Base-by-base conservation (phyloP, 1,140 invertebrate species). In the Brachionus plicatilis region DNA sequence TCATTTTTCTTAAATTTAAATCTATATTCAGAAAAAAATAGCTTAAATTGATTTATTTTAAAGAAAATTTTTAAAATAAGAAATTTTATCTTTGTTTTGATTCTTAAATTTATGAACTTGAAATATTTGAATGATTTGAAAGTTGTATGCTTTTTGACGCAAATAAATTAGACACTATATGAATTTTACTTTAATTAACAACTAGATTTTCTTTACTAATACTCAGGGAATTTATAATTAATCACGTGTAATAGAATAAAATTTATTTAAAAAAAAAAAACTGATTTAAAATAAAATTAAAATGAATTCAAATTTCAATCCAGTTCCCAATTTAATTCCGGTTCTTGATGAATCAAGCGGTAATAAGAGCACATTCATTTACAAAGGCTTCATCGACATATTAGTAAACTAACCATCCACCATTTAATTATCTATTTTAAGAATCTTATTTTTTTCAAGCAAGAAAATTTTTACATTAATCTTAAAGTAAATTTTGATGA, bases 281-380 rank as follows among this genome's bases (percentile, higher is more conserved):
- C 45, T 12, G 14, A 70, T 37, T 37, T 1, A 33, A 70, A 70
- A 70, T 3, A 11, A 66, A 66, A 66, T 27, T 29, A 24, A 66
- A 33, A 70, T 70, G 66, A 70, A 70, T 70, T 70, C 29, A 70
- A 70, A 70, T 37, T 70, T 50, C 12, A 76, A 76, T 50, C 24
- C 43, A 37, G 27, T 53, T 9, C 24, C 72, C 14, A 12, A 47
- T 50, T 29, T 76, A 8, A 76, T 76, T 6, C 72, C 72, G 27
- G 20, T 76, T 76, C 5, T 20, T n/a, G 24, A 76, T 29, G 20
- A 11, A 27, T 50, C 20, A 1, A 17, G 7, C 4, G 9, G n/a
- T 50, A 12, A 76, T 20, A 14, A 2, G 17, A 45, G 45, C 8
- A 43, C 41, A 20, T 75, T 75, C 17, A 50, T 50, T 27, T 72